Evolutionary conservation across 2,113 vertebrate genomes (phyloP).

Genomic region (Ciconia stormi): DNA sequence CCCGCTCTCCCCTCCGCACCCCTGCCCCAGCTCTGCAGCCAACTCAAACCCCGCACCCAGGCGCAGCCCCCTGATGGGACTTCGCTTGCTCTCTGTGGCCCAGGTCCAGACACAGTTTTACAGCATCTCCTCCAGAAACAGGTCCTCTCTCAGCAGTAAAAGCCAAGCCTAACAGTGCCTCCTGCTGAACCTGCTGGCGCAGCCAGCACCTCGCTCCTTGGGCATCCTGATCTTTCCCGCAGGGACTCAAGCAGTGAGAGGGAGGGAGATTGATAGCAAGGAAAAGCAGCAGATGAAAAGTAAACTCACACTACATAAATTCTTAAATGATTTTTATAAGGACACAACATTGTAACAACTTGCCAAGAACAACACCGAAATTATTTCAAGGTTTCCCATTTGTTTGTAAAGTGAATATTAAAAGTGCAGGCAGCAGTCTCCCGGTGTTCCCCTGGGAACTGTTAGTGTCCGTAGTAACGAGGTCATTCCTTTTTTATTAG

Average conservation of each 20-base stretch:
- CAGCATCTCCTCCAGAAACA: background rate
- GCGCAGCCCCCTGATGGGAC: background rate
- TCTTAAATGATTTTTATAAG: slow-evolving; percentile 58
- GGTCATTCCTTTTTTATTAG: slow-evolving; percentile 79
- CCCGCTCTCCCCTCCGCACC: fast-evolving
- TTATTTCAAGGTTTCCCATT: slow-evolving; percentile 73
- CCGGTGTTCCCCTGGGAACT: slow-evolving; percentile 70
- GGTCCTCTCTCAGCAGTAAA: background rate
- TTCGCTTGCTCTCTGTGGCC: background rate
- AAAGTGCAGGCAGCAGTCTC: slow-evolving; percentile 68
- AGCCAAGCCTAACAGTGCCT: slow-evolving; percentile 11
- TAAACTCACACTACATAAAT: slow-evolving; percentile 60
- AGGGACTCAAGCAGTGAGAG: background rate
- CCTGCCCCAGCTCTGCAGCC: background rate
- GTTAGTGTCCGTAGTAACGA: slow-evolving; percentile 73
- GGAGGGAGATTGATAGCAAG: background rate
- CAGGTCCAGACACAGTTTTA: background rate
- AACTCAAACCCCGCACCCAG: background rate
- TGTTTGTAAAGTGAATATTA: slow-evolving; percentile 76
- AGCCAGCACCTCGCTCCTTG: background rate
- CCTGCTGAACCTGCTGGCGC: background rate
- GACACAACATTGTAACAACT: slow-evolving; percentile 59
- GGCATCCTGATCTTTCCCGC: background rate
- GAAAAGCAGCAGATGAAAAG: slow-evolving; percentile 24
- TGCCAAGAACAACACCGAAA: slow-evolving; percentile 70